Evolutionary conservation across 2,888 invertebrate genomes (phyloP), one percentile per base, ranked within the genome.

Genomic region (Cybosia mesomella): DNA sequence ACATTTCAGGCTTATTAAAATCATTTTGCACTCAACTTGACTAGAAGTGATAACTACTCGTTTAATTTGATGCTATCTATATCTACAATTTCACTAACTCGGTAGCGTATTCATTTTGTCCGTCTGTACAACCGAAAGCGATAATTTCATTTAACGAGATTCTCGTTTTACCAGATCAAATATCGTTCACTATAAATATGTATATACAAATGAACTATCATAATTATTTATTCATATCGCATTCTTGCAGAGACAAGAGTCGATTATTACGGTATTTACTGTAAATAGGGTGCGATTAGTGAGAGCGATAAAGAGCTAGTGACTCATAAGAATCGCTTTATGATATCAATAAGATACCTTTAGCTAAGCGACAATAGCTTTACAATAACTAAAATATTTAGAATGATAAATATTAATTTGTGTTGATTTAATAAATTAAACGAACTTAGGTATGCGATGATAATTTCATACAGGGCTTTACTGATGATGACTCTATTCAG

Each of bases 321-420:
- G 36, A 10, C 24, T 60, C n/a, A 28, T 43, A 9, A 9, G 24
- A 43, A 18, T 9, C 7, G 18, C 22, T 22, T 36, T 22, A 58
- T 5, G 21, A 34, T 21, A 21, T 58, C 43, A 34, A 18, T 34
- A 49, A 58, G 24, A 54, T 8, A 75, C 54, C 77, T 66, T 74
- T 69, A 66, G 66, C 71, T 78, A 71, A 18, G 67, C 61, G 57
- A 67, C 63, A 68, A 54, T 54, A 71, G n/a, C 32, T 74, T 28
- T 74, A 76, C 69, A 71, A 57, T 15, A 18, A 71, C 28, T 36
- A 70, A 28, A 28, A 64, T 68, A 77, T 78, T 76, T 78, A 69
- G 75, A 76, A 75, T 72, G 67, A 49, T 65, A 70, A 4, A 4
- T 75, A 61, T 66, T 59, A 13, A 3, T 2, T 39, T 15, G 15